phyloP scores from a whole-genome alignment of 2,888 invertebrate genomes.

The Uropetala carovei region DNA sequence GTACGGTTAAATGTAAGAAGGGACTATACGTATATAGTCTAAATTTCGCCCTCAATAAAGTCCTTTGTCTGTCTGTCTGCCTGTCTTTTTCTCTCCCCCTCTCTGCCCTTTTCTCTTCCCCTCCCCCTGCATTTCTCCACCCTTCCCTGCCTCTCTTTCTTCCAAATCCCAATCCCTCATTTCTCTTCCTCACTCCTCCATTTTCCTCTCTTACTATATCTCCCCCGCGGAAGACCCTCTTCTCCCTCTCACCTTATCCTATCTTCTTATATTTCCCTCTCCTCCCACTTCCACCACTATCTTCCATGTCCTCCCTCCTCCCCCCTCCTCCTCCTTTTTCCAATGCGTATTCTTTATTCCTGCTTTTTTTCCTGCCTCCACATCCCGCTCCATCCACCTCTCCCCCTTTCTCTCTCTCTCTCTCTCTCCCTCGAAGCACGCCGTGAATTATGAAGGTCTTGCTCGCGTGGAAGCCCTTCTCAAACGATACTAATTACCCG shows the following conservation, averaged over 20 bases:
- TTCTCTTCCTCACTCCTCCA: too few relatives aligned
- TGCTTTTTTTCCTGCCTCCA: neutral
- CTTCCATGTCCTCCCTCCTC: neutral
- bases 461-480: neutral
- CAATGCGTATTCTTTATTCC: neutral
- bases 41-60: too few relatives aligned
- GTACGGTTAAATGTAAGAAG: too few relatives aligned
- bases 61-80: too few relatives aligned
- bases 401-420: neutral
- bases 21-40: too few relatives aligned
- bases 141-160: neutral
- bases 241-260: too few relatives aligned
- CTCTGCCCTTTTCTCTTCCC: too few relatives aligned
- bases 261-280: neutral
- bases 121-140: too few relatives aligned
- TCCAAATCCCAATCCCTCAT: neutral
- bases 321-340: neutral
- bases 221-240: too few relatives aligned
- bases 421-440: neutral
- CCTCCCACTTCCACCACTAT: neutral
- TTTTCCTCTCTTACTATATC: too few relatives aligned
- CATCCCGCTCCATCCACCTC: neutral
- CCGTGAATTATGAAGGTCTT: constrained; percentile 17
- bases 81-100: too few relatives aligned
- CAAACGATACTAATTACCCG: constrained; percentile 25